A percentile compares a stretch with the other conserved stretches of the same genome.
These are phyloP conservation scores for Drosophila recens DNA, from an alignment of 2,888 invertebrate genomes.

Conservation along the genomic window DNA sequence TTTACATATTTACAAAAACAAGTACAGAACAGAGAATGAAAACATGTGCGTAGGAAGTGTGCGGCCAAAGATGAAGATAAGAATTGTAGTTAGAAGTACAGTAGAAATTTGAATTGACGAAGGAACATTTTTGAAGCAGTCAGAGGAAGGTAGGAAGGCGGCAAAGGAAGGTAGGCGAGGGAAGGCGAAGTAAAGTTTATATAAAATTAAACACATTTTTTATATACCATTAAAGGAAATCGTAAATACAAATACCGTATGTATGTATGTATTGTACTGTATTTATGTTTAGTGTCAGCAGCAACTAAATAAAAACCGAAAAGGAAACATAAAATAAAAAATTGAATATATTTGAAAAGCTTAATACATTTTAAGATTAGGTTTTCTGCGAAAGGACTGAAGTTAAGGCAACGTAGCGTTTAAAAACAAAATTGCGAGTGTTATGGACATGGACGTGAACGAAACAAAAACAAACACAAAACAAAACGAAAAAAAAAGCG, in stretches of 20 bases:
- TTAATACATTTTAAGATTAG: constrained; percentile 80
- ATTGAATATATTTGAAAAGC: constrained; percentile 49
- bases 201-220: constrained; percentile 44
- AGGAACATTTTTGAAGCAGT: constrained; percentile 31
- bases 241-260: constrained; percentile 50
- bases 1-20: constrained; percentile 69
- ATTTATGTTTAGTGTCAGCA: constrained; percentile 76
- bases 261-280: constrained; percentile 63
- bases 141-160: constrained; percentile 23
- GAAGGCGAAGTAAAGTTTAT: constrained; percentile 38
- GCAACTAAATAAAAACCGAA: constrained; percentile 39
- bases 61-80: constrained; percentile 64
- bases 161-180: constrained; percentile 13
- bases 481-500: constrained; percentile 2
- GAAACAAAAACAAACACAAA: constrained; percentile 24
- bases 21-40: constrained; percentile 10
- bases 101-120: constrained; percentile 31
- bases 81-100: constrained; percentile 69
- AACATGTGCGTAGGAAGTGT: constrained; percentile 30
- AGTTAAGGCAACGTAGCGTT: constrained; percentile 83
- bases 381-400: constrained; percentile 83
- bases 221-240: constrained; percentile 39
- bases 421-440: constrained; percentile 80
- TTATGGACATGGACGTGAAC: constrained; percentile 77
- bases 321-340: constrained; percentile 29